Evolutionary conservation across 2,888 invertebrate genomes (phyloP), one percentile per base, ranked within the genome.

Genomic region (Drosophila robusta): DNA sequence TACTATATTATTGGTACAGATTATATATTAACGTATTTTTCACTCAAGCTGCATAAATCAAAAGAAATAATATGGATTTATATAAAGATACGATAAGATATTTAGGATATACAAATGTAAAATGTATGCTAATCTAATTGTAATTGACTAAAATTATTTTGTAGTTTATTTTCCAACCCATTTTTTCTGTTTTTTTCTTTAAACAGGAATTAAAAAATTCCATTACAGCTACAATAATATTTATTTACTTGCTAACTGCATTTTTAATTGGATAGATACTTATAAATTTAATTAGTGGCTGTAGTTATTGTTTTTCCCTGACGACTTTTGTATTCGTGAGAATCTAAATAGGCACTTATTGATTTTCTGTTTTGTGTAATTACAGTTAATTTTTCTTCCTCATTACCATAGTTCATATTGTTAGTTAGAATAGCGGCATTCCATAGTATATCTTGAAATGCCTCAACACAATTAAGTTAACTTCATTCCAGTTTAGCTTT

Each of bases 131-230:
- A 29, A 29, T 29, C 9, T 29, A 9, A 9, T 29, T 29, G 9
- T 29, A 29, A 29, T 29, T 29, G 9, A 3, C 9, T 29, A 8
- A 29, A 9, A 29, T 29, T 29, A 8, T 29, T 29, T 0, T 9
- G 4, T 34, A 34, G 34, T 12, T 34, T 12, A 12, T 34, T 34
- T 12, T 34, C 6, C 12, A 34, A 34, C 3, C 9, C 0, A 11
- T 34, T 11, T 34, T 32, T 3, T 32, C 32, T 3, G 32, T 32
- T 4, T 34, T 34, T 34, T 34, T 34, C 12, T 4, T 34, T 34
- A 12, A 12, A 34, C 11, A n/a, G 7, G n/a, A 7, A 16, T 29
- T 16, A n/a, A n/a, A 51, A 63, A 42, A 18, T 63, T 63, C 36
- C 42, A 14, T n/a, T 39, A 16, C 12, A 12, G 32, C 22, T 6